Conservation (phyloP, 2,888 invertebrate genomes). For the Diarsia dahlii region DNA sequence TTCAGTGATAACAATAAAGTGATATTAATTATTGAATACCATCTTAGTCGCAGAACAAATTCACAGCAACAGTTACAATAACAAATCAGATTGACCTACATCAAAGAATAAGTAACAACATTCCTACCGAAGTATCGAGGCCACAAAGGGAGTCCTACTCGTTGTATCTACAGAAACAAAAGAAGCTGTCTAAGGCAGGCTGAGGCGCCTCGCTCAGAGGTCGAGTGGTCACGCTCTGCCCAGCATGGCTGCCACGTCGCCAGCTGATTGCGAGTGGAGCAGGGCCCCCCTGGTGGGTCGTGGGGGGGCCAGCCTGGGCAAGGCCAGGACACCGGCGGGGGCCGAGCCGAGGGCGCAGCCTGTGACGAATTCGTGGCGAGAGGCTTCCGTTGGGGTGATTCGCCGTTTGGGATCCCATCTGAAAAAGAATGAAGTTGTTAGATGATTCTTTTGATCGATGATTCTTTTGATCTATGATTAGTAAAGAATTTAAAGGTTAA, state of each 20-base stretch:
- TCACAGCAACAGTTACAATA: background rate
- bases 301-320: conserved; percentile 82
- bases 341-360: conserved; percentile 85
- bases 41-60: background rate
- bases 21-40: background rate
- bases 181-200: conserved; percentile 64
- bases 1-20: background rate
- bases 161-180: conserved; percentile 46
- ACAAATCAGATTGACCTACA: background rate
- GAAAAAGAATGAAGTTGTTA: conserved; percentile 51
- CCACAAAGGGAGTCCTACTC: conserved; percentile 52
- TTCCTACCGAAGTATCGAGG: conserved; percentile 45
- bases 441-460: background rate
- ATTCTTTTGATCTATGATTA: background rate
- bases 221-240: conserved; percentile 91
- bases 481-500: background rate
- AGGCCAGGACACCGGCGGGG: conserved; percentile 87
- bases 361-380: conserved; percentile 95
- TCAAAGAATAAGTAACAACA: conserved; percentile 5
- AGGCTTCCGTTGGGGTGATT: conserved; percentile 97
- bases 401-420: conserved; percentile 98
- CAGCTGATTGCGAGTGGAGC: conserved; percentile 92
- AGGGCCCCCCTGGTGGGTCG: conserved; percentile 83
- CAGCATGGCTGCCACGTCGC: conserved; percentile 92
- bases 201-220: conserved; percentile 76